phyloP scores from a whole-genome alignment of 2,113 vertebrate species.

The Charina bottae region DNA sequence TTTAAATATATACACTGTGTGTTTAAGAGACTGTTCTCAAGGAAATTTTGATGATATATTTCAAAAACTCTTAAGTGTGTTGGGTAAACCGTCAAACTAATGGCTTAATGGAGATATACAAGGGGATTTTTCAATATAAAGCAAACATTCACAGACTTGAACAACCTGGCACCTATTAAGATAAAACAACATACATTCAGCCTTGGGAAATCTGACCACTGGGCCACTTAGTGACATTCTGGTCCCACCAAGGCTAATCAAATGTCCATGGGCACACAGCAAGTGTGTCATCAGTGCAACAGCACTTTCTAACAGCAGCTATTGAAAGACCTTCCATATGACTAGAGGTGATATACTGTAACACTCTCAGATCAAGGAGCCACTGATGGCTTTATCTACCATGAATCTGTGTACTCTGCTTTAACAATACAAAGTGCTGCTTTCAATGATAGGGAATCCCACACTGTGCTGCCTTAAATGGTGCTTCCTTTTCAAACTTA shows the following conservation, averaged over 20 bases:
- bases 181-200: background rate
- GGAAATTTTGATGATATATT: background rate
- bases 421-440: no score
- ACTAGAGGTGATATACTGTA: background rate
- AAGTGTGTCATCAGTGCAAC: background rate
- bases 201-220: background rate
- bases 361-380: background rate
- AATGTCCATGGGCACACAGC: background rate
- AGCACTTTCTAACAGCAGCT: background rate
- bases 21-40: background rate
- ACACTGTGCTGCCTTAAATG: no score
- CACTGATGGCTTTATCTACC: background rate
- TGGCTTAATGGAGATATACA: background rate
- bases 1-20: background rate
- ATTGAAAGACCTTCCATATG: background rate
- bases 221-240: background rate
- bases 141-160: background rate
- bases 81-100: background rate
- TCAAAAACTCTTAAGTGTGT: background rate
- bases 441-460: no score
- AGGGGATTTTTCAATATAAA: background rate
- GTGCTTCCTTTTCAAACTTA: no score
- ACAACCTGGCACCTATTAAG: background rate
- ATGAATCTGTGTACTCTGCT: background rate
- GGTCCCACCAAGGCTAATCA: background rate